Percentiles rank a stretch among this genome's conserved stretches.
Conservation (phyloP, 2,888 invertebrate genomes). For the Hemicrepidius hirtus region DNA sequence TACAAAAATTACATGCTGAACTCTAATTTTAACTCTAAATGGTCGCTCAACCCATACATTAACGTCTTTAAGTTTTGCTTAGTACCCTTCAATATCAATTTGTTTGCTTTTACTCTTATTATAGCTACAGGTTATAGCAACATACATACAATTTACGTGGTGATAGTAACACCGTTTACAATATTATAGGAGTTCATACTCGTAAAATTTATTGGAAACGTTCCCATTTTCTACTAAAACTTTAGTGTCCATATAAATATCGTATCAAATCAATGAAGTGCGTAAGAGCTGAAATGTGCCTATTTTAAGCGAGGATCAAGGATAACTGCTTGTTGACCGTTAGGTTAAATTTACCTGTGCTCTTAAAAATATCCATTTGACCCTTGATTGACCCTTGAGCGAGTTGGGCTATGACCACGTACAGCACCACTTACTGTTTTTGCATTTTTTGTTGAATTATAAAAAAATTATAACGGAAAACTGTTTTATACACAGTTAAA, state of each 20-base stretch:
- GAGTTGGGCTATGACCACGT: neutral
- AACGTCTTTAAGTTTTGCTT: slow-evolving; percentile 15
- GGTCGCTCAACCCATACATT: slow-evolving; percentile 14
- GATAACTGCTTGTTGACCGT: slow-evolving; percentile 12
- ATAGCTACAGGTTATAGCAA: slow-evolving; percentile 21
- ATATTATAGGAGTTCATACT: neutral
- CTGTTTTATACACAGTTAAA: too few species aligned
- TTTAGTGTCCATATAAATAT: too few species aligned
- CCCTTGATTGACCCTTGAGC: slow-evolving; percentile 5
- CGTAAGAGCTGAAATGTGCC: neutral
- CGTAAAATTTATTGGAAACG: slow-evolving; percentile 4
- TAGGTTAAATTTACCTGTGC: neutral
- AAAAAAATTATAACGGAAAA: too few species aligned
- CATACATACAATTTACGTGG: slow-evolving; percentile 20
- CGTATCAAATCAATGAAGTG: too few species aligned
- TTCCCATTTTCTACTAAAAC: neutral
- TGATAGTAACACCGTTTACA: slow-evolving; percentile 1
- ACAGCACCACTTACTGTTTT: too few species aligned
- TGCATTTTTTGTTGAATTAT: too few species aligned
- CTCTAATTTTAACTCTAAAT: slow-evolving; percentile 32
- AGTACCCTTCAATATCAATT: slow-evolving; percentile 33
- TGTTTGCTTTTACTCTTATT: slow-evolving; percentile 36
- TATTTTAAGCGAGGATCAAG: slow-evolving; percentile 16
- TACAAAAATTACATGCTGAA: slow-evolving; percentile 37
- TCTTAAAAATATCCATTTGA: slow-evolving; percentile 7